Evolutionary conservation across 2,797 vertebrate genomes (phyloP), one percentile per base, ranked within the genome.

Genomic region (Tapirus indicus): DNA sequence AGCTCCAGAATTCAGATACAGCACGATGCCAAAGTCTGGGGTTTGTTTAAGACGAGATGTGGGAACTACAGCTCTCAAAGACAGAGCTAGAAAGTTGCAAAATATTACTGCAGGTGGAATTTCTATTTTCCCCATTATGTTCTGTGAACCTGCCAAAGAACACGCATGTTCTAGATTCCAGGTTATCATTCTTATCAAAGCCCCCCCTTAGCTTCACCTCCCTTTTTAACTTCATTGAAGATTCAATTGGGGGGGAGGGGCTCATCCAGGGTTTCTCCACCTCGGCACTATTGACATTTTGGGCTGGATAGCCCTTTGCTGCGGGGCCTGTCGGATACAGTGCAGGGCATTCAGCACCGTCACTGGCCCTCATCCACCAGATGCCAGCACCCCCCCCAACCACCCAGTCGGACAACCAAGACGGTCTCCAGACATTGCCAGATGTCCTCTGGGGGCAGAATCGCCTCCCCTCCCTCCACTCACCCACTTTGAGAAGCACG

Each of bases 71-170:
- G 7, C 20, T 58, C 64, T 74, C 47, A 1, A 0, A 58, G 74
- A 60, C 0, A 8, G 21, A 35, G 82, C 35, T 23, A 14, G 66
- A 2, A 25, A 2, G 1, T 7, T 2, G 13, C 27, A 11, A n/a
- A 35, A 17, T 4, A 16, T 16, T 71, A 2, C 1, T 13, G 60
- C 17, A 12, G 5, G 7, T 1, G 10, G 35, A 47, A 38, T 10
- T 11, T 66, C 82, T 18, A 0, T 5, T 52, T 16, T 29, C 9
- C 44, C 23, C 32, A 11, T 27, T 3, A 4, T 4, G 6, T 6
- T 16, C 23, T 7, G 54, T 6, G 10, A n/a, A 27, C 3, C 0
- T n/a, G n/a, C 7, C 2, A 9, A 38, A 56, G 8, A 9, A 7
- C 32, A 35, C 9, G 0, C 8, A 18, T 0, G 41, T 2, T 41